A percentile compares a stretch with the other conserved stretches of the same genome.
Conservation (phyloP, 2,888 invertebrate species). For the Pycnomerus fuliginosus region DNA sequence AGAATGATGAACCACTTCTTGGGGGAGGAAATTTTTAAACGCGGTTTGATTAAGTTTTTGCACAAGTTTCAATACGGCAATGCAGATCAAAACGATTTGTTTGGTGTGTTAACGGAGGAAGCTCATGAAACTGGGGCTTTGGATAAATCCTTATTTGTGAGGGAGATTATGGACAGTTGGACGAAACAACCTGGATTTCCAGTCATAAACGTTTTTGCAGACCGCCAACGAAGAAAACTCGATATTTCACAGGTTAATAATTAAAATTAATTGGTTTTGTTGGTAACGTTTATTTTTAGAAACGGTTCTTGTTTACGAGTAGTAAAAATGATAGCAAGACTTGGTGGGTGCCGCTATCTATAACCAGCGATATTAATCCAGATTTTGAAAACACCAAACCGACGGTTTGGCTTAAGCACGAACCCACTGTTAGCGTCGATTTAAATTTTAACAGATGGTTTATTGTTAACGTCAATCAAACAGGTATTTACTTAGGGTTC, state of each 20-base stretch:
- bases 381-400: slow-evolving; percentile 50
- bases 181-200: slow-evolving; percentile 69
- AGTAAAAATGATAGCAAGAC: slow-evolving; percentile 35
- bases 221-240: slow-evolving; percentile 47
- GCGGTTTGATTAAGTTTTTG: slow-evolving; percentile 57
- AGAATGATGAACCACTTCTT: slow-evolving; percentile 72
- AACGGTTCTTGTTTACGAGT: slow-evolving; percentile 42
- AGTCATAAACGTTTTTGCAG: slow-evolving; percentile 58
- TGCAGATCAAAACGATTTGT: slow-evolving; percentile 69
- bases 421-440: slow-evolving; percentile 40
- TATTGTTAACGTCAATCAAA: slow-evolving; percentile 64
- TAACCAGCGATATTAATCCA: slow-evolving; percentile 45
- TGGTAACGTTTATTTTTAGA: slow-evolving; percentile 33
- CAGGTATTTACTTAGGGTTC: slow-evolving; percentile 57
- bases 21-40: slow-evolving; percentile 61
- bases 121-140: slow-evolving; percentile 51
- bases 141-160: slow-evolving; percentile 53
- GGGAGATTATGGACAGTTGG: slow-evolving; percentile 68
- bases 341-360: slow-evolving; percentile 58
- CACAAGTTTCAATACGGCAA: slow-evolving; percentile 58
- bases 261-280: background rate
- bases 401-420: slow-evolving; percentile 56
- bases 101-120: slow-evolving; percentile 62
- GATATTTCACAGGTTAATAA: slow-evolving; percentile 49
- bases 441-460: slow-evolving; percentile 57